Conservation (phyloP, 2,113 vertebrate species). For the Hydrolagus affinis region DNA sequence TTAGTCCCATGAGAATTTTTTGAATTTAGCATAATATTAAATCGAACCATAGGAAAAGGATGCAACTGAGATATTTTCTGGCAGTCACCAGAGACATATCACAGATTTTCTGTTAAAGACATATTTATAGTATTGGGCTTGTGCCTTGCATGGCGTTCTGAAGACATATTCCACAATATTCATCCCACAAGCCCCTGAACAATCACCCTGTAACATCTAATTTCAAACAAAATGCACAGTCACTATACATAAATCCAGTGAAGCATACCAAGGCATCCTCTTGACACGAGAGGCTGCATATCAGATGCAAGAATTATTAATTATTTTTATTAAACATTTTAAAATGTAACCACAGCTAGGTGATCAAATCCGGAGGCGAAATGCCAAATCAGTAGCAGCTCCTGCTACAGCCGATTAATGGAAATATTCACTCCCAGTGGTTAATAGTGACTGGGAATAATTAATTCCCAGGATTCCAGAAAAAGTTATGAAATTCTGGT, state of each 20-base stretch:
- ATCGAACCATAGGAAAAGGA: not conserved
- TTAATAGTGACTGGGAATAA: not conserved
- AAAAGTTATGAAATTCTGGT: not conserved
- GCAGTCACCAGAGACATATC: not conserved
- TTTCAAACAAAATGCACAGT: not conserved
- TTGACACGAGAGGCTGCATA: not conserved
- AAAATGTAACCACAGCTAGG: not conserved
- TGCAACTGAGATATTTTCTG: not conserved
- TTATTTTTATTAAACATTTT: not conserved
- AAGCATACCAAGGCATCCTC: not conserved
- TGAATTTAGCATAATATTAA: not conserved
- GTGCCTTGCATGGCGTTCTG: not conserved
- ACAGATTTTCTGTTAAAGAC: not conserved
- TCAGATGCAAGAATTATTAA: not conserved
- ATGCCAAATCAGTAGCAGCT: not conserved
- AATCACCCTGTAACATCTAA: not conserved
- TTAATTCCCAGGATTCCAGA: not conserved
- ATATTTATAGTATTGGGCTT: not conserved
- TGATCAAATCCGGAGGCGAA: not conserved
- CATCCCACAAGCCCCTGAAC: no score
- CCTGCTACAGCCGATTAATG: not conserved
- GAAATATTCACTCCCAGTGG: not conserved
- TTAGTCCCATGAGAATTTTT: not conserved
- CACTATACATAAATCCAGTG: no score
- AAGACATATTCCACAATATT: not conserved